Evolutionary conservation across 2,888 invertebrate species (phyloP).

Genomic region (Aspidiotus rigidus): DNA sequence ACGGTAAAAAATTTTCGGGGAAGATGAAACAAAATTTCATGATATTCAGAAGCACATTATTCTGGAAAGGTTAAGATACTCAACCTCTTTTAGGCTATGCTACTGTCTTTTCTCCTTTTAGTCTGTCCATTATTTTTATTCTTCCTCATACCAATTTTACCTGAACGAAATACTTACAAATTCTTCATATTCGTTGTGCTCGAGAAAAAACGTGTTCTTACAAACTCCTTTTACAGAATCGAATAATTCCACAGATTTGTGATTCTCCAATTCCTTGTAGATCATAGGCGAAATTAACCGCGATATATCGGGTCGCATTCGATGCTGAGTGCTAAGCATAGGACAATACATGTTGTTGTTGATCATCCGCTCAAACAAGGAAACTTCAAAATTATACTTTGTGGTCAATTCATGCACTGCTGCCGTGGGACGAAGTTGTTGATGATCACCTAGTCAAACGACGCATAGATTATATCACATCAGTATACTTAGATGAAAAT

Average conservation of each 20-base stretch:
- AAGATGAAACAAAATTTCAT: too few species aligned
- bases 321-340: slow-evolving; percentile 46
- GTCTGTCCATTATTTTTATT: too few species aligned
- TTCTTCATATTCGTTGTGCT: slow-evolving; percentile 53
- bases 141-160: too few species aligned
- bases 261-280: slow-evolving; percentile 55
- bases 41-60: too few species aligned
- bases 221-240: slow-evolving; percentile 52
- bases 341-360: slow-evolving; percentile 45
- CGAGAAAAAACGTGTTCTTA: slow-evolving; percentile 58
- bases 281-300: slow-evolving; percentile 51
- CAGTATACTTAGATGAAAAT: neutral
- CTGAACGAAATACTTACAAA: slow-evolving; percentile 42
- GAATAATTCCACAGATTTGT: slow-evolving; percentile 50
- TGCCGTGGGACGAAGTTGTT: slow-evolving; percentile 57
- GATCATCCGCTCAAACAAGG: slow-evolving; percentile 49
- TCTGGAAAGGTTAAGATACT: too few species aligned
- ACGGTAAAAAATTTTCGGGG: too few species aligned
- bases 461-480: neutral
- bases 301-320: slow-evolving; percentile 49
- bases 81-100: too few species aligned
- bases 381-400: slow-evolving; percentile 46
- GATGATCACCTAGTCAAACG: slow-evolving; percentile 56
- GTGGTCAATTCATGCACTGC: slow-evolving; percentile 45
- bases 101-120: too few species aligned